A percentile compares a stretch with the other conserved stretches of the same genome.
Conservation (phyloP, 1,140 invertebrate species). For the Phymastichus coffea region DNA sequence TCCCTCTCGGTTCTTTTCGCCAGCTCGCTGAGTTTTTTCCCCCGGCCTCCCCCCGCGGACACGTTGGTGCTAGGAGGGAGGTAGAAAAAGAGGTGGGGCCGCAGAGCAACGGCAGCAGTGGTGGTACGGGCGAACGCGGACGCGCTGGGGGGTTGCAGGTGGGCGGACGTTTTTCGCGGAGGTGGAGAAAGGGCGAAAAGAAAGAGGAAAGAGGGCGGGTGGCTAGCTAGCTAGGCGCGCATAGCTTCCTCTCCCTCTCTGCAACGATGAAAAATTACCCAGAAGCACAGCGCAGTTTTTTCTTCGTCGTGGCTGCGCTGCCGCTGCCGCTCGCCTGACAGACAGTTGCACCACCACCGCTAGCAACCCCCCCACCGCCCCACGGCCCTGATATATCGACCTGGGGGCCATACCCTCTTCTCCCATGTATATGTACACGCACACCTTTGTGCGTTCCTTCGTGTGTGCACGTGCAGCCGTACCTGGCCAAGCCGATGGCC, state of each 20-base stretch:
- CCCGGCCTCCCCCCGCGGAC: slow-evolving; percentile 41
- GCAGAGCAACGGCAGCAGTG: slow-evolving; percentile 8
- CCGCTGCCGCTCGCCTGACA: slow-evolving; percentile 41
- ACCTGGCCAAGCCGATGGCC: neutral
- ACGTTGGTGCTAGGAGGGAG: slow-evolving; percentile 30
- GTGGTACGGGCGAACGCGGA: neutral
- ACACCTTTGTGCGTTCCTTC: neutral
- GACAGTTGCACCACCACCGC: slow-evolving; percentile 49
- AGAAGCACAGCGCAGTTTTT: slow-evolving; percentile 46
- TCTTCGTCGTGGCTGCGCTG: slow-evolving; percentile 31
- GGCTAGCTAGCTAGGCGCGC: slow-evolving; percentile 1
- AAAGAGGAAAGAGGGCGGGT: slow-evolving; percentile 13
- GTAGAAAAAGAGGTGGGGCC: slow-evolving; percentile 31
- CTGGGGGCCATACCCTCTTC: slow-evolving; percentile 31
- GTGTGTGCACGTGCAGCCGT: neutral
- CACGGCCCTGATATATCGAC: slow-evolving; percentile 56
- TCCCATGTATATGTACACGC: neutral
- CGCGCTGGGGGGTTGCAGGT: slow-evolving; percentile 8
- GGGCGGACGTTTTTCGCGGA: slow-evolving; percentile 33
- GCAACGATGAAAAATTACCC: slow-evolving; percentile 56
- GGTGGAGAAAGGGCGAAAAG: slow-evolving; percentile 23
- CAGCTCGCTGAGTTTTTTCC: slow-evolving; percentile 53
- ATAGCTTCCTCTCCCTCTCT: slow-evolving; percentile 43
- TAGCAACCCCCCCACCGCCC: slow-evolving; percentile 30
- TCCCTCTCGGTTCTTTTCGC: slow-evolving; percentile 6